Base-by-base conservation (phyloP, 2,113 vertebrate genomes). In the Tichodroma muraria region DNA sequence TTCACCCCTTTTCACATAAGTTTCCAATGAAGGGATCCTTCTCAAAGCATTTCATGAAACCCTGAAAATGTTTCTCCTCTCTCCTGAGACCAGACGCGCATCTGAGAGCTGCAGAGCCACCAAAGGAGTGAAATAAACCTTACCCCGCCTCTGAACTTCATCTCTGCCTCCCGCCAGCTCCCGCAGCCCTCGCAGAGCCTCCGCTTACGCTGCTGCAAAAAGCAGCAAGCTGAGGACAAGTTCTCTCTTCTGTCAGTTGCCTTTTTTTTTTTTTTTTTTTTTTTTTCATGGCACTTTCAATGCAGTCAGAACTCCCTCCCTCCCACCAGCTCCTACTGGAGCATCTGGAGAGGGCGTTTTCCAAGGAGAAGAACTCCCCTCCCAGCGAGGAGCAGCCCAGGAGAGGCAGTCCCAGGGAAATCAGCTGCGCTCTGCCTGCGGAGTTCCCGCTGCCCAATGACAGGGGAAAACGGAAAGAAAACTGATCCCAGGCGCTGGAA, bases 141-240 rank as follows among this genome's bases (percentile, higher is more conserved):
- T 93, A 97, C 97, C 96, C 90, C 91, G 5, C 94, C 94, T 94
- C 97, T 89, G 97, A 96, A 97, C 96, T 96, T 97, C 97, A 97
- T 97, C 31, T 89, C 57, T 83, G 95, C 71, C 86, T 93, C 84
- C 89, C 14, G 59, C 50, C 94, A 88, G 89, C 68, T 90, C 80
- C 91, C 2, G 2, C 85, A 54, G 92, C 57, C 12, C 83, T 60
- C 8, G 66, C 54, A 31, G 80, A 64, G 84, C 68, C 72, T 85
- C 20, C 19, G 69, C 31, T 75, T 13, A 27, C 35, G 30, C 93
- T 27, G 88, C 90, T 73, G 63, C 72, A 63, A 60, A 91, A 89
- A 79, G 91, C 94, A 85, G 93, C 89, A 42, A 50, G 76, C 85
- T 54, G 77, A 93, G 88, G 94, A 92, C 89, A 95, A 90, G 11